Conservation (phyloP, 2,888 invertebrate genomes). For the Eupithecia abbreviata region DNA sequence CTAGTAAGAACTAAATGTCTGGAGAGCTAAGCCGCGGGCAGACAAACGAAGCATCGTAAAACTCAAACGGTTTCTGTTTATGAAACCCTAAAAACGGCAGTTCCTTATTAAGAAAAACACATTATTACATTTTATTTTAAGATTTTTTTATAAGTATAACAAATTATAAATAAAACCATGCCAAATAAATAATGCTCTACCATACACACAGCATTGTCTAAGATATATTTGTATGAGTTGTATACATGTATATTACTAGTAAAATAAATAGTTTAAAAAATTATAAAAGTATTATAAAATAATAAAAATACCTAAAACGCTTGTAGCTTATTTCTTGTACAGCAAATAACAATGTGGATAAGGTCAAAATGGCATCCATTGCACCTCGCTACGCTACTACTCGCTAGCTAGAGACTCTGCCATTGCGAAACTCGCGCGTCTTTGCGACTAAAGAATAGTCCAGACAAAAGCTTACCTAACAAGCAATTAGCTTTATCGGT, state of each 20-base stretch:
- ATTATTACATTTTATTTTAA: not conserved
- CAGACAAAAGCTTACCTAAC: not conserved
- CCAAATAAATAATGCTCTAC: not conserved
- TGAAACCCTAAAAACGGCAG: not conserved
- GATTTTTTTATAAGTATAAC: not conserved
- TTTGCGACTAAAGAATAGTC: not conserved
- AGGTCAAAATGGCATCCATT: constrained; percentile 75
- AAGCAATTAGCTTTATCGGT: not conserved
- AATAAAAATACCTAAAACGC: constrained; percentile 4
- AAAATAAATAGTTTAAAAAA: not conserved
- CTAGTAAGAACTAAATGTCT: too few species aligned
- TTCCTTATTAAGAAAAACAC: not conserved
- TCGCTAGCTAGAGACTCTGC: constrained; percentile 26
- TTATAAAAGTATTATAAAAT: not conserved
- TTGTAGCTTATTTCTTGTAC: constrained; percentile 33
- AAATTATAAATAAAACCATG: not conserved
- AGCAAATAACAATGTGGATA: constrained; percentile 51
- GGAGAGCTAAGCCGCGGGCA: too few species aligned
- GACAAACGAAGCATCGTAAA: too few species aligned
- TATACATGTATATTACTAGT: too few species aligned
- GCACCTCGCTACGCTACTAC: constrained; percentile 55
- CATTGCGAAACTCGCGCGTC: constrained; percentile 56
- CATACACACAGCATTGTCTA: not conserved
- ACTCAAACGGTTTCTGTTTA: too few species aligned
- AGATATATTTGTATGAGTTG: too few species aligned